Evolutionary conservation across 2,113 vertebrate genomes (phyloP).

Genomic region (Anarhynchus alexandrinus): DNA sequence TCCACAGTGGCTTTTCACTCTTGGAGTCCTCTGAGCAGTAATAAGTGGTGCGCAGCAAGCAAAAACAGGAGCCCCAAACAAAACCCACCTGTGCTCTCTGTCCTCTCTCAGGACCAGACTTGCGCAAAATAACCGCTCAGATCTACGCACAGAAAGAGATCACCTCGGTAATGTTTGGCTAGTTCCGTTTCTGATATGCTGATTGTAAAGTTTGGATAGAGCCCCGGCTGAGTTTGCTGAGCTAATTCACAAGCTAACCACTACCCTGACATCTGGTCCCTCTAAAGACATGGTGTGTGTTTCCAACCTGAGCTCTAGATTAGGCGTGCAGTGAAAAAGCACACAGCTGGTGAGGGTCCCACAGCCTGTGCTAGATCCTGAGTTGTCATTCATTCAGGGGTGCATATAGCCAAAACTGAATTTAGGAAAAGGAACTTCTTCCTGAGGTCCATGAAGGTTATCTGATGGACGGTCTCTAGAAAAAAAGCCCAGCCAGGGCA

Average conservation of each 20-base stretch:
- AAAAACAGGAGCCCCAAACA: not conserved
- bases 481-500: not conserved
- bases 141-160: not conserved
- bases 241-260: not conserved
- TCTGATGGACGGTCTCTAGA: not conserved
- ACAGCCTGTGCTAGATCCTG: not conserved
- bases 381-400: not conserved
- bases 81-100: not conserved
- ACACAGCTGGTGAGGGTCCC: not conserved
- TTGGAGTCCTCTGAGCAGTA: not conserved
- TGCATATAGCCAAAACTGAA: not conserved
- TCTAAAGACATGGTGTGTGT: accelerated
- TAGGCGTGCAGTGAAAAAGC: not conserved
- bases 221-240: not conserved
- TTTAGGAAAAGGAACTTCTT: not conserved
- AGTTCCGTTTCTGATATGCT: not conserved
- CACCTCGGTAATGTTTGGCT: not conserved
- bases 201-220: not conserved
- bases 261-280: not conserved
- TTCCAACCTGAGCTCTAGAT: not conserved
- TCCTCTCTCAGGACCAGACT: not conserved
- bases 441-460: not conserved
- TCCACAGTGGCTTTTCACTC: not conserved
- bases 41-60: not conserved
- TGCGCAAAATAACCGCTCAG: not conserved